Base-by-base conservation (phyloP, 2,113 vertebrate species). In the Zapus hudsonius region DNA sequence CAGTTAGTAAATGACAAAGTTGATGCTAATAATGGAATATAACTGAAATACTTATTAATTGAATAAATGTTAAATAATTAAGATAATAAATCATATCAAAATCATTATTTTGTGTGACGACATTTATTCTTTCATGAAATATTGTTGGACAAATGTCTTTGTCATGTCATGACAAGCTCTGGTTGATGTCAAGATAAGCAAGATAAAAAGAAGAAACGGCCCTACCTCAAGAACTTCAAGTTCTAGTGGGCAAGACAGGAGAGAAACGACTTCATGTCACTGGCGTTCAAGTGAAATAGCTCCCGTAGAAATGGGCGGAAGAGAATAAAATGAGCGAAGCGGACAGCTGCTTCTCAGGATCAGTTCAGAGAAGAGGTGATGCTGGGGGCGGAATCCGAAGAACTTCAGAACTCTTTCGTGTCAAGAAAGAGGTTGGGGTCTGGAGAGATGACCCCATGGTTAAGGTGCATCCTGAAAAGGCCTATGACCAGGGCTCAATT, bases 141-240 rank as follows among this genome's bases (percentile, higher is more conserved):
- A 85, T 78, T 80, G 57, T 27, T 22, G 29, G 1, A 86, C 3
- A 3, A 94, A 23, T 15, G 82, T 7, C 42, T 95, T 94, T 88
- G 47, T 33, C 16, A 88, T 16, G 47, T 82, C 70, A 16, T 69
- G 17, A 23, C 78, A 64, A 20, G 10, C 10, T 84, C 4, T 84
- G 36, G 3, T 92, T 82, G 47, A 61, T 78, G 87, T 93, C 78
- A 92, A 94, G 5, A 66, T 61, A 88, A 70, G 29, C 42, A 92
- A 59, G 11, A 44, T 11, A n/a, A 78, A 44, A 89, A 80, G 11
- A 72, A 44, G 66, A 86, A 52, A 63, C 47, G 7, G 47, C 20
- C 33, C 2, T 63, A 4, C 61, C 17, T 93, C 33, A 47, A 84
- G 87, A 11, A 72, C n/a, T 87, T 84, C n/a, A 76, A n/a, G 73